Base-by-base conservation (phyloP, 1,140 invertebrate genomes). In the Lethrus apterus region DNA sequence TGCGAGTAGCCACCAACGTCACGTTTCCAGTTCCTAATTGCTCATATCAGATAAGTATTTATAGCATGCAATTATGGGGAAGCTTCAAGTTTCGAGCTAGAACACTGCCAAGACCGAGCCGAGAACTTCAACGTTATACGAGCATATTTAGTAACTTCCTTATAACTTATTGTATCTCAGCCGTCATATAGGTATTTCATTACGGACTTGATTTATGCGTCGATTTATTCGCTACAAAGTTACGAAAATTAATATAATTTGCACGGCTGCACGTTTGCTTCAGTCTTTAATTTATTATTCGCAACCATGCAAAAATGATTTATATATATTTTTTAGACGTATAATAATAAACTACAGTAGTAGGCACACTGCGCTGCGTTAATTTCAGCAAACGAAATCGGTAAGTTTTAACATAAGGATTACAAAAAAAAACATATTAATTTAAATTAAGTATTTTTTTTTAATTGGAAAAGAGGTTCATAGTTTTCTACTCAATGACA, bases 121-220 rank as follows among this genome's bases (percentile, higher is more conserved):
- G 33, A 20, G 15, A 18, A 36, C 15, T 18, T 36, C 11, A 36
- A 36, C 34, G 34, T 36, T 36, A 36, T 36, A 21, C 15, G 34
- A 36, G 15, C 34, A 36, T 36, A 36, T 36, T 36, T 36, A 36
- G 18, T 20, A 36, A 36, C 34, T 36, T 36, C 34, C 34, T 36
- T 36, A 36, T 36, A 36, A 36, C 34, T 18, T 36, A 36, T 36
- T 36, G 34, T 36, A 36, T 36, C 34, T 36, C 34, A 9, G 34
- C 34, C 34, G 34, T 36, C 34, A 36, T 36, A 36, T 36, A 36
- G 34, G 34, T 36, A 36, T 36, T 36, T 36, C 34, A 36, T 36
- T 36, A 36, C 34, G 34, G 18, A 10, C 34, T 36, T 36, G 34
- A 36, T 36, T 36, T 36, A 36, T 36, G 13, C 2, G 34, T n/a